Base-by-base conservation (phyloP, 2,113 vertebrate species). In the Rhinopomastus cyanomelas region DNA sequence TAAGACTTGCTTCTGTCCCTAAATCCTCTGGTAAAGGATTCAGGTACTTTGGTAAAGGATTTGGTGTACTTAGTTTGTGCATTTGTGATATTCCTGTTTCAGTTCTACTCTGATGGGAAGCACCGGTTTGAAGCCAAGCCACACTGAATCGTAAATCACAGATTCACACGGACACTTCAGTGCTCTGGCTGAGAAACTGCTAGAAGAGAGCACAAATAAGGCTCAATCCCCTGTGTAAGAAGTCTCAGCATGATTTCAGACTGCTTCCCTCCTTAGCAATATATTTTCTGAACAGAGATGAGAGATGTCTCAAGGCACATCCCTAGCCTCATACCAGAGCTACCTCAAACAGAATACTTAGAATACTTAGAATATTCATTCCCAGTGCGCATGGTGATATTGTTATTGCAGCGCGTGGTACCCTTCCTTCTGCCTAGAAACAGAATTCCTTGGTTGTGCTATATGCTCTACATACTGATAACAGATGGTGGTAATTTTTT, bases 401-500 rank as follows among this genome's bases (percentile, higher is more conserved):
- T 77, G 46, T 89, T 87, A 85, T 89, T 83, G n/a, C 57, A 65
- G 19, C 83, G 44, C 46, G 44, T 18, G 3, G 21, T 78, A 85
- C 17, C 8, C 49, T 83, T 83, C 72, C 30, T 77, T 93, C 87
- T 94, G 76, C 87, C 68, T 88, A 83, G 93, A 94, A 95, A 91
- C 65, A 92, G 79, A 92, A 92, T 89, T 88, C 39, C 49, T 93
- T 89, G 11, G n/a, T 94, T 80, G 53, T 88, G 53, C 71, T 93
- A 72, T 76, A 51, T 64, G 21, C 26, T 91, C n/a, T 89, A 32
- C 87, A 32, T 74, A 81, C 76, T 75, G 89, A 83, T 83, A 94
- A 93, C 88, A 95, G 87, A 91, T 94, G 87, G 94, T 77, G 69
- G 57, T 44, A 81, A 52, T 81, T 86, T 92, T 91, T 94, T 83